phyloP scores from a whole-genome alignment of 1,140 invertebrate genomes.

The Macrostomum lignano region DNA sequence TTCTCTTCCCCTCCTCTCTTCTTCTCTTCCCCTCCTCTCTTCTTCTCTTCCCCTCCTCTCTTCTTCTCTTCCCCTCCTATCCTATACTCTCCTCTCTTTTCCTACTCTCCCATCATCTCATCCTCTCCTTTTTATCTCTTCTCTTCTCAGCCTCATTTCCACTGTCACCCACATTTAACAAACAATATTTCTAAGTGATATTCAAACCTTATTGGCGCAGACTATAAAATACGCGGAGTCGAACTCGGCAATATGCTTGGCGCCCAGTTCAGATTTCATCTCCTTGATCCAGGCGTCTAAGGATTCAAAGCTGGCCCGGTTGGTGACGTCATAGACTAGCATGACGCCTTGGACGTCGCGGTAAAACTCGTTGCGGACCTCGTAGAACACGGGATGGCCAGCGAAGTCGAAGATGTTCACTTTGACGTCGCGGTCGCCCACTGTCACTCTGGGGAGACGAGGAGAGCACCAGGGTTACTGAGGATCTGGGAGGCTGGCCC shows the following conservation, averaged over 20 bases:
- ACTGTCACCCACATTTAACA: too few relatives aligned
- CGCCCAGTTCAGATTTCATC: constrained; percentile 20
- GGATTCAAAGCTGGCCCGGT: constrained; percentile 17
- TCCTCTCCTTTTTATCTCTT: too few relatives aligned
- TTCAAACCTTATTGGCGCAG: constrained; percentile 25
- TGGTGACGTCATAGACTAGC: constrained; percentile 20
- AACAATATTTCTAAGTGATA: background rate
- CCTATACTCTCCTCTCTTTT: too few relatives aligned
- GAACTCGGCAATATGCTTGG: constrained; percentile 15
- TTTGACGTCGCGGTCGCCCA: constrained; percentile 23
- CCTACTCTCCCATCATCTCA: too few relatives aligned
- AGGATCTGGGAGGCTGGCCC: background rate
- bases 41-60: too few relatives aligned
- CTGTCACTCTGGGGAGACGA: constrained; percentile 13
- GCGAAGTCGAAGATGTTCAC: constrained; percentile 31
- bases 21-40: too few relatives aligned
- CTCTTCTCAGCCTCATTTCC: too few relatives aligned
- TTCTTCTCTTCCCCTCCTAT: too few relatives aligned
- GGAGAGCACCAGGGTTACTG: background rate
- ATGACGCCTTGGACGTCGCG: constrained; percentile 24
- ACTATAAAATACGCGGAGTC: constrained; percentile 23
- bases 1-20: too few relatives aligned
- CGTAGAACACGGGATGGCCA: constrained; percentile 30
- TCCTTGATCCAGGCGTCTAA: constrained; percentile 22
- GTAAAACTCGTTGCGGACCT: constrained; percentile 29